Percentiles rank a stretch among this genome's conserved stretches.
Conservation (phyloP, 2,888 invertebrate species). For the Hirtodrosophila trivittata region DNA sequence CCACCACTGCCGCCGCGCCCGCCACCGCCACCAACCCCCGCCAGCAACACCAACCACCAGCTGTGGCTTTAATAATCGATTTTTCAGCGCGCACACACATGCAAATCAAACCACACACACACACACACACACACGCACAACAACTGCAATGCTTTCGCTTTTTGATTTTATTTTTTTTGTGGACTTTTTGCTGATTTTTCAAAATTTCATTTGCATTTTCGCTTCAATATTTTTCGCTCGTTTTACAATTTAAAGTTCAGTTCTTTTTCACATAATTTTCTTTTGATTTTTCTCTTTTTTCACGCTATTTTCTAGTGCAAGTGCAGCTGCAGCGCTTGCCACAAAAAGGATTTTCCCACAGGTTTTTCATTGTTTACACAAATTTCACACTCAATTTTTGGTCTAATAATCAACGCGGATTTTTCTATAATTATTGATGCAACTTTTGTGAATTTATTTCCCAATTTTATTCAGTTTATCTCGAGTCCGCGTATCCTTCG, state of each 20-base stretch:
- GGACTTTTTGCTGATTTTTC: not conserved
- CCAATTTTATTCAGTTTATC: not conserved
- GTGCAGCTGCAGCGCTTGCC: not conserved
- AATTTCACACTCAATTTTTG: conserved; percentile 15
- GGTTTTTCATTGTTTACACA: conserved; percentile 29
- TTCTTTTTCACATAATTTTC: not conserved
- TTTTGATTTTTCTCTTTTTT: not conserved
- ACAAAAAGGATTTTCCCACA: conserved; percentile 2
- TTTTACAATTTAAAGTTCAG: not conserved
- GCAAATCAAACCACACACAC: conserved; percentile 42
- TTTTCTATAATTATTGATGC: not conserved
- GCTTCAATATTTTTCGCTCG: not conserved
- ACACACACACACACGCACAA: not conserved
- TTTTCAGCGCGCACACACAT: conserved; percentile 65
- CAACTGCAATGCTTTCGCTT: conserved; percentile 57
- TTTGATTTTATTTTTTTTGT: conserved; percentile 10
- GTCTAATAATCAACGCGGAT: not conserved
- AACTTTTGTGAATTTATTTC: not conserved
- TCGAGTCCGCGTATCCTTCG: conserved; percentile 47
- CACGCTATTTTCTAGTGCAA: not conserved
- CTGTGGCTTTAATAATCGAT: conserved; percentile 78
- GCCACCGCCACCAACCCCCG: conserved; percentile 32
- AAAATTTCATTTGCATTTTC: not conserved
- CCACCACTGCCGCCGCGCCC: conserved; percentile 13
- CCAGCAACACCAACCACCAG: conserved; percentile 61